Percentiles rank a stretch among this genome's conserved stretches.
These are phyloP conservation scores for Lanistes nyassanus DNA, from an alignment of 1,140 invertebrate species.

Conservation along the genomic window DNA sequence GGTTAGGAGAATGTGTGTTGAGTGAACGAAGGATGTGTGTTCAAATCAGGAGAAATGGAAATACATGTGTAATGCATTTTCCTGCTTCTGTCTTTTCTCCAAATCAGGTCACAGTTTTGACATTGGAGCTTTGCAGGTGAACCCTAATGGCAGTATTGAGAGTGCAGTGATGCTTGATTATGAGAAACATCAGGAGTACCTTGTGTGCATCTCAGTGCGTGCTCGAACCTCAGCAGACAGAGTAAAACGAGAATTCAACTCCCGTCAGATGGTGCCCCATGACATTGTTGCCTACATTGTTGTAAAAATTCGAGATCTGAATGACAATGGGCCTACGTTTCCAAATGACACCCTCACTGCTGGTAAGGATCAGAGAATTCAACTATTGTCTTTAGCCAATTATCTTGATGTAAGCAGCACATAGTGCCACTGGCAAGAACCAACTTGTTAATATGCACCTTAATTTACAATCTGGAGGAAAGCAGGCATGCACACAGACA, in stretches of 20 bases:
- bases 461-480: no score
- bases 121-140: slow-evolving; percentile 6
- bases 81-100: background rate
- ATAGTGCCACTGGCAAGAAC: no score
- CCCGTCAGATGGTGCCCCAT: background rate
- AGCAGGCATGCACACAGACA: no score
- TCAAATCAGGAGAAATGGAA: no score
- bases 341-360: background rate
- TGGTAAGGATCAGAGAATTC: slow-evolving; percentile 28
- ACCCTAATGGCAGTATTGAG: slow-evolving; percentile 23
- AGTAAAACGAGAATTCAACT: slow-evolving; percentile 22
- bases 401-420: no score
- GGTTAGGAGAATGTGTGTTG: no score
- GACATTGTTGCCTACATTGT: slow-evolving; percentile 38
- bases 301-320: slow-evolving; percentile 38
- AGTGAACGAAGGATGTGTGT: no score
- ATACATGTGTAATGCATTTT: no score
- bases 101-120: slow-evolving; percentile 17
- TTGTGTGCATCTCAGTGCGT: slow-evolving; percentile 39
- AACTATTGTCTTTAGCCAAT: no score
- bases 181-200: slow-evolving; percentile 33
- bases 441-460: no score
- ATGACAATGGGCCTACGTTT: slow-evolving; percentile 49
- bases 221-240: background rate
- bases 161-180: slow-evolving; percentile 33